phyloP scores from a whole-genome alignment of 2,888 invertebrate genomes.

The Nasonovia ribisnigri region DNA sequence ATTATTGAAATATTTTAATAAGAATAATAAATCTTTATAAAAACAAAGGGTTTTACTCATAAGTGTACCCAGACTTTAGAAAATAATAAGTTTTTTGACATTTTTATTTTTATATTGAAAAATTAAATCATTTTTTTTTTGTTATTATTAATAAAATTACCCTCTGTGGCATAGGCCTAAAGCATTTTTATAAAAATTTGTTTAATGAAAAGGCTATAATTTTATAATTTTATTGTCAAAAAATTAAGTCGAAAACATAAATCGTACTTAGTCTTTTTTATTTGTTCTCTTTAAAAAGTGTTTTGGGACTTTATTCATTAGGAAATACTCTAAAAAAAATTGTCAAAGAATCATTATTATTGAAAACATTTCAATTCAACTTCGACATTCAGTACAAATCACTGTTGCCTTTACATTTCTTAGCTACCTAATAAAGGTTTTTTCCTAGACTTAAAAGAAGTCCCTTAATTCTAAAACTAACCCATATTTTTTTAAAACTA shows the following conservation, averaged over 20 bases:
- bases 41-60: background rate
- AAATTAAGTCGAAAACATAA: background rate
- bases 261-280: background rate
- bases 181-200: background rate
- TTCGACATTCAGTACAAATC: background rate
- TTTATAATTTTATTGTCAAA: background rate
- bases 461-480: background rate
- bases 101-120: no score
- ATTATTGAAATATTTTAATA: background rate
- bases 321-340: no score
- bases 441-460: background rate
- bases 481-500: background rate
- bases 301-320: background rate
- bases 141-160: no score
- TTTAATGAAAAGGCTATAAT: background rate
- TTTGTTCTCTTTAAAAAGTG: background rate
- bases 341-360: background rate
- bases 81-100: no score
- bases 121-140: no score
- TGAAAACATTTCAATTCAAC: background rate
- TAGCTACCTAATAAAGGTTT: background rate
- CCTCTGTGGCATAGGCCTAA: no score
- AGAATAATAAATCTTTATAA: background rate
- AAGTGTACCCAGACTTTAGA: background rate
- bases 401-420: background rate